A percentile compares a stretch with the other conserved stretches of the same genome.
Evolutionary conservation across 2,113 vertebrate genomes (phyloP).

Genomic region (Neotoma lepida): DNA sequence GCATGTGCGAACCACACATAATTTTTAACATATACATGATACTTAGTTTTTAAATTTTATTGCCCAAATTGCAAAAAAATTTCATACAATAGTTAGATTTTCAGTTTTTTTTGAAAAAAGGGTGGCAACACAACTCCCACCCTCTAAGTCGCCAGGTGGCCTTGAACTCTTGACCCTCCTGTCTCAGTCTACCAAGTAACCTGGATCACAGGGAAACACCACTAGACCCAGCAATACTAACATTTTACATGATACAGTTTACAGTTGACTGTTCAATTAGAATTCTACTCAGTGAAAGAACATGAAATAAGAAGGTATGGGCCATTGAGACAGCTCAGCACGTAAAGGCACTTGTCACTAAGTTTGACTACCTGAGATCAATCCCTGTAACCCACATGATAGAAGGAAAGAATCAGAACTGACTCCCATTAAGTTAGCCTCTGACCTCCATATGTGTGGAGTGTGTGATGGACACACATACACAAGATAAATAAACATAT

Average conservation of each 20-base stretch:
- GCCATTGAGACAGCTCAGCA: not conserved
- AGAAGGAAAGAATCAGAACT: not conserved
- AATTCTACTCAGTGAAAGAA: slow-evolving; percentile 23
- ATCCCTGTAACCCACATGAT: not conserved
- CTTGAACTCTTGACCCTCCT: not conserved
- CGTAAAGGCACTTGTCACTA: not conserved
- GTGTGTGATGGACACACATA: not conserved
- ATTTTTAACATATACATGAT: not conserved
- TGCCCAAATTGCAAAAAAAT: slow-evolving; percentile 44
- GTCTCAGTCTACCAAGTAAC: not conserved
- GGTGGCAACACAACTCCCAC: not conserved
- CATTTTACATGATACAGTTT: not conserved
- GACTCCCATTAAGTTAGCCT: not conserved
- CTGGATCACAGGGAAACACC: not conserved
- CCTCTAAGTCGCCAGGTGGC: not conserved
- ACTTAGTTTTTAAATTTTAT: slow-evolving; percentile 30
- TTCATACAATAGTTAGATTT: slow-evolving; percentile 32
- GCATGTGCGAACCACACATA: not conserved
- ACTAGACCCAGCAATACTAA: not conserved
- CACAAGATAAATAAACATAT: not conserved
- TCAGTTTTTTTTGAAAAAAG: slow-evolving; percentile 52
- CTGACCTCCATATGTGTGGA: not conserved
- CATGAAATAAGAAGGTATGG: not conserved
- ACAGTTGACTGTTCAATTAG: slow-evolving; percentile 25
- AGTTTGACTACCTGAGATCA: not conserved